A percentile compares a stretch with the other conserved stretches of the same genome.
phyloP scores from a whole-genome alignment of 2,113 vertebrate genomes.

The Corvus moneduloides region DNA sequence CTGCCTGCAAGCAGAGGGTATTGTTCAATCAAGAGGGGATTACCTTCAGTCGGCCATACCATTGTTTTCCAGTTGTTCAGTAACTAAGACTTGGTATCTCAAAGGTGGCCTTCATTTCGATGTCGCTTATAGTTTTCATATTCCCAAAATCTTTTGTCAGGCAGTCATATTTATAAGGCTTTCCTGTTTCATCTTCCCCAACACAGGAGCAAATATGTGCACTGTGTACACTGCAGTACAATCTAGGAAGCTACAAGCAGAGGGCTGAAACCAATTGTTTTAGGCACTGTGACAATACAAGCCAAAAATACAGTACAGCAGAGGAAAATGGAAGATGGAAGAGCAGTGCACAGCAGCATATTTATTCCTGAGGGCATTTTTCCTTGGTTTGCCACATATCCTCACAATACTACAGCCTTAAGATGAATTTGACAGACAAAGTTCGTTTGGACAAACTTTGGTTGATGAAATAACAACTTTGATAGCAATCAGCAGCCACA shows the following conservation, averaged over 20 bases:
- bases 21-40: no score
- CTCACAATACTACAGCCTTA: neutral
- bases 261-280: neutral
- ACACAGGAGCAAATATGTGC: no score
- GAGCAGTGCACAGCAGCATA: neutral
- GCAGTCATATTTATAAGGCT: no score
- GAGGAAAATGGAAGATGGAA: neutral
- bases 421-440: neutral
- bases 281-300: neutral
- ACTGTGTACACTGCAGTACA: neutral
- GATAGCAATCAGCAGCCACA: neutral
- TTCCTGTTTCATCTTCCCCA: no score
- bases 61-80: no score
- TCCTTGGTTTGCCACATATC: neutral
- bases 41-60: no score
- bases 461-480: neutral
- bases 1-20: no score
- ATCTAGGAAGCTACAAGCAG: neutral
- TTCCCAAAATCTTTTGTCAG: no score
- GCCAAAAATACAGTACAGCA: neutral
- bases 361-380: neutral
- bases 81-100: no score
- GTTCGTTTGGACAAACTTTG: neutral
- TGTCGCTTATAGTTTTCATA: no score
- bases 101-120: no score